phyloP scores from a whole-genome alignment of 2,797 vertebrate genomes.

The Chelidonichthys spinosus region DNA sequence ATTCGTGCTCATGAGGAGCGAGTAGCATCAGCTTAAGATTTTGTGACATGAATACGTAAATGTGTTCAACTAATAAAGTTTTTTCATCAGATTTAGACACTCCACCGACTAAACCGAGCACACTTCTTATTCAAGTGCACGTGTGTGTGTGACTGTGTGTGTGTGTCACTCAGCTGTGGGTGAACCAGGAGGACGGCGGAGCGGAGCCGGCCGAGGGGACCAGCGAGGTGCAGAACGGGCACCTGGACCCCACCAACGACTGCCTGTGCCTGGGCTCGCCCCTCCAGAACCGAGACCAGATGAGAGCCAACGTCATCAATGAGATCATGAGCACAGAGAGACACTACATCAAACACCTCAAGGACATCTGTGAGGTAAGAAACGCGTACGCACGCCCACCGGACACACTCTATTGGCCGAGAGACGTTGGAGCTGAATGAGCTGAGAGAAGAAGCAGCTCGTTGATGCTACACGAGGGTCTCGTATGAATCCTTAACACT shows the following conservation, averaged over 20 bases:
- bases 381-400: constrained; percentile 20
- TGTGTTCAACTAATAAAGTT: constrained; percentile 28
- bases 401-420: constrained; percentile 5
- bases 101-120: constrained; percentile 13
- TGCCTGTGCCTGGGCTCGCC: constrained; percentile 96
- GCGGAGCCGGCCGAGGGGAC: constrained; percentile 91
- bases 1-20: constrained; percentile 37
- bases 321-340: constrained; percentile 99
- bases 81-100: constrained; percentile 17
- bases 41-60: constrained; percentile 13
- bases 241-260: constrained; percentile 93
- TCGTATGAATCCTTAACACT: constrained; percentile 56
- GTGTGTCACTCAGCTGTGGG: constrained; percentile 89
- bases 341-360: constrained; percentile 98
- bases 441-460: constrained; percentile 1
- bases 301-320: constrained; percentile 99
- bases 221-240: constrained; percentile 97
- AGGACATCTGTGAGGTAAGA: constrained; percentile 95
- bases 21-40: constrained; percentile 3
- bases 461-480: constrained; percentile 24
- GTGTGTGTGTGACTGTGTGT: constrained; percentile 24
- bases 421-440: constrained; percentile 25
- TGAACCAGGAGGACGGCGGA: constrained; percentile 96
- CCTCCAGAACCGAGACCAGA: constrained; percentile 98
- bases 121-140: constrained; percentile 45